These are phyloP conservation scores for Octomys mimax DNA, from an alignment of 2,797 vertebrate species.

Conservation along the genomic window DNA sequence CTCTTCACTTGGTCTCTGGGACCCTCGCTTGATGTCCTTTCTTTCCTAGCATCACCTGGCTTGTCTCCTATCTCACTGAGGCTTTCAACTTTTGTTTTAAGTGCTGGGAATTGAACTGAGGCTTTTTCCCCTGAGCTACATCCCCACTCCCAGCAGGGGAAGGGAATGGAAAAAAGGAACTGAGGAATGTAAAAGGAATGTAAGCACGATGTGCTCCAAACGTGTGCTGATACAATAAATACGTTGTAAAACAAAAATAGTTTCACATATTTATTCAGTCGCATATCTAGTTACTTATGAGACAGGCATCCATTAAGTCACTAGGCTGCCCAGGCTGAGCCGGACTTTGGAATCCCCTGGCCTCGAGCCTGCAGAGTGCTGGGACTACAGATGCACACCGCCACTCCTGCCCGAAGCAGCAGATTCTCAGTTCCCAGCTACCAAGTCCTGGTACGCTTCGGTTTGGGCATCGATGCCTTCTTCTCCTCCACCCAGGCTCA, in stretches of 20 bases:
- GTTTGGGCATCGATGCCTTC: not conserved
- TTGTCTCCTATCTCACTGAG: not conserved
- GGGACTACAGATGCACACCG: not conserved
- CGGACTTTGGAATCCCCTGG: not conserved
- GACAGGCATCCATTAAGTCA: not conserved
- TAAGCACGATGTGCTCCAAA: not conserved
- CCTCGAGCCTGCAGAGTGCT: not conserved
- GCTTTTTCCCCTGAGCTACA: not conserved
- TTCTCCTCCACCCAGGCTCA: not conserved
- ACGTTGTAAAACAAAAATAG: not conserved
- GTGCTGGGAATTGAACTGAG: not conserved
- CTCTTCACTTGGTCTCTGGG: not conserved
- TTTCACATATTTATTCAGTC: not conserved
- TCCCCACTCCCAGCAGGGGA: not conserved
- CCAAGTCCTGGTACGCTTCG: not conserved
- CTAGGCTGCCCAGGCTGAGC: not conserved
- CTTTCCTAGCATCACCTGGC: not conserved
- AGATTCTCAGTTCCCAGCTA: not conserved
- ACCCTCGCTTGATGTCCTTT: fast-evolving
- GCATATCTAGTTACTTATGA: not conserved
- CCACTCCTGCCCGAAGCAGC: not conserved
- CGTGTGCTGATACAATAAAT: not conserved
- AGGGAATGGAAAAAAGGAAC: not conserved
- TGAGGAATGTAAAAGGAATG: not conserved
- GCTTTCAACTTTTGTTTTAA: not conserved